Evolutionary conservation across 2,113 vertebrate species (phyloP).

Genomic region (Oreochromis aureus): DNA sequence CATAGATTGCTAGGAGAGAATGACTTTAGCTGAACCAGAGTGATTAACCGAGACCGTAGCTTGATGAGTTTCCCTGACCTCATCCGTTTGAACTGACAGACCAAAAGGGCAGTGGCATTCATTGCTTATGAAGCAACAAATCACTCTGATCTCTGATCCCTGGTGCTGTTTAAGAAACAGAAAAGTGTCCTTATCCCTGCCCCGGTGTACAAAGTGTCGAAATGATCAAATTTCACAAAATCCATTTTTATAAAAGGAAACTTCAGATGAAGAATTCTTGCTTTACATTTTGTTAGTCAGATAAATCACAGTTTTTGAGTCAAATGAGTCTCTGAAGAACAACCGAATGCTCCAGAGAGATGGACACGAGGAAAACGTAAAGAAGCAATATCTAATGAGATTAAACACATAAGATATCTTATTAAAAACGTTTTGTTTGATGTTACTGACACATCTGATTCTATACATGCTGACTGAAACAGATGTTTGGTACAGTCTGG

Average conservation of each 20-base stretch:
- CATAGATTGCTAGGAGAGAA: not conserved
- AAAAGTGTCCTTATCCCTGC: not conserved
- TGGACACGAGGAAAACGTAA: not conserved
- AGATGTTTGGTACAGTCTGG: not conserved
- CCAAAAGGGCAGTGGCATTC: constrained; percentile 55
- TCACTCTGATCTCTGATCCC: constrained; percentile 45
- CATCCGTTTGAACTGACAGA: constrained; percentile 56
- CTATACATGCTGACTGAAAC: not conserved
- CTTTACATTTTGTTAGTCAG: too few relatives aligned
- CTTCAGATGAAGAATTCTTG: not conserved
- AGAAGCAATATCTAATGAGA: not conserved
- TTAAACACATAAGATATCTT: too few relatives aligned
- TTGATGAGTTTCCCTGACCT: constrained; percentile 42
- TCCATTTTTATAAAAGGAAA: not conserved
- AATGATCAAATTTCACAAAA: not conserved
- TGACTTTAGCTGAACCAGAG: not conserved
- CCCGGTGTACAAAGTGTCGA: not conserved
- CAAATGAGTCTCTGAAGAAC: not conserved
- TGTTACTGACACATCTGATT: not conserved
- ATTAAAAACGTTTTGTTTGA: not conserved
- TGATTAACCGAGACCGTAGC: not conserved
- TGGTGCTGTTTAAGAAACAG: constrained; percentile 18
- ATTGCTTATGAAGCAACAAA: constrained; percentile 42
- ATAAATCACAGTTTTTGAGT: not conserved
- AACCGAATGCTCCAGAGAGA: accelerated